Evolutionary conservation across 1,140 invertebrate species (phyloP), one percentile per base, ranked within the genome.

Genomic region (Bombus haemorrhoidalis): DNA sequence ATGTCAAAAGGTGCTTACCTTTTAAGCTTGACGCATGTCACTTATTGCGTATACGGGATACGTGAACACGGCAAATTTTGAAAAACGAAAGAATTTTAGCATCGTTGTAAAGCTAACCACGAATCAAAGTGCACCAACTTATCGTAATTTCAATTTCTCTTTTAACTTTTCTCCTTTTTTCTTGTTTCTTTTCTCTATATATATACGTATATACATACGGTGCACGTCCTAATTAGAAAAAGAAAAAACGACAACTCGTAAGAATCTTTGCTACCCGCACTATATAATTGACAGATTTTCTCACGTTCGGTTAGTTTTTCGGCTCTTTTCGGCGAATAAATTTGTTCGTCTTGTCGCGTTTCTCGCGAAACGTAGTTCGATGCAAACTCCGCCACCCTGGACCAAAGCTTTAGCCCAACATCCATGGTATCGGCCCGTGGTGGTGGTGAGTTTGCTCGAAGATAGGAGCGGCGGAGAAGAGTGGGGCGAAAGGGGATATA

Each of bases 401-500:
- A 37, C 28, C 53, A 18, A 28, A 71, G 80, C 53, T 81, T 62
- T 22, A 22, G 47, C 37, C n/a, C 71, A 82, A 71, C 80, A 74
- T 82, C 80, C 80, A 62, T n/a, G 59, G 43, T 83, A 83, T 74
- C 39, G 53, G 39, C 3, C 57, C 39, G 57, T 41, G 43, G 28
- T 62, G 59, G 73, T 62, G 59, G 73, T 18, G 72, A 83, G 81
- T 47, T 75, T 53, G 81, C 43, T 69, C 81, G 5, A 53, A 74
- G 43, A 76, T 83, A 53, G 41, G 57, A 81, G 41, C 39, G 13
- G 3, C 8, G 34, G 25, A n/a, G 12, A 43, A 18, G 41, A 37
- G 81, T 68, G 81, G 73, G 81, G 64, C 25, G 32, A 25, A 22
- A 41, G 28, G 59, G 43, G n/a, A 2, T 37, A 25, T 28, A 72